These are phyloP conservation scores for Serinus canaria DNA, from an alignment of 2,113 vertebrate genomes.

Conservation along the genomic window DNA sequence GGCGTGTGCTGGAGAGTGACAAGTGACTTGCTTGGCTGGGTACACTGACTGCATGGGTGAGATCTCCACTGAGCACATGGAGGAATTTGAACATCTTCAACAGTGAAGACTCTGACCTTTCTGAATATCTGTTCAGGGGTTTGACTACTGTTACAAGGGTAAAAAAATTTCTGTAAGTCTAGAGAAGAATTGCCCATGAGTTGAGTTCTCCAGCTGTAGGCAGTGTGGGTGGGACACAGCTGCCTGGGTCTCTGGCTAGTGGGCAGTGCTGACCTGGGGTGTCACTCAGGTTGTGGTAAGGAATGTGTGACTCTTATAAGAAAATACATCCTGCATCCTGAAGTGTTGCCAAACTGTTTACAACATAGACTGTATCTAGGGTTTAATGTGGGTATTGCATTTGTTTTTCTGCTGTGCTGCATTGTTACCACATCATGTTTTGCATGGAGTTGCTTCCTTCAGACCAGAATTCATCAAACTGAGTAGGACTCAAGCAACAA, in stretches of 20 bases:
- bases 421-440: background rate
- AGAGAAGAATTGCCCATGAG: background rate
- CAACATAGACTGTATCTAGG: background rate
- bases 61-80: background rate
- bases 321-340: background rate
- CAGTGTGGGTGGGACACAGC: background rate
- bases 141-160: background rate
- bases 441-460: background rate
- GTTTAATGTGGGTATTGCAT: background rate
- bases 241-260: background rate
- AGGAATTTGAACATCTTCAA: background rate
- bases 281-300: background rate
- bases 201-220: background rate
- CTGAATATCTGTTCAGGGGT: background rate
- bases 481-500: background rate
- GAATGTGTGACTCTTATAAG: background rate
- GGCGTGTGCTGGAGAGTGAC: rapidly evolving
- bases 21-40: rapidly evolving
- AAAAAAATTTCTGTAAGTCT: background rate
- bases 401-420: background rate
- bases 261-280: background rate
- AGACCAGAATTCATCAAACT: background rate
- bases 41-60: background rate
- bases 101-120: background rate
- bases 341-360: background rate